Base-by-base conservation (phyloP, 2,797 vertebrate species). In the Danio albolineatus region DNA sequence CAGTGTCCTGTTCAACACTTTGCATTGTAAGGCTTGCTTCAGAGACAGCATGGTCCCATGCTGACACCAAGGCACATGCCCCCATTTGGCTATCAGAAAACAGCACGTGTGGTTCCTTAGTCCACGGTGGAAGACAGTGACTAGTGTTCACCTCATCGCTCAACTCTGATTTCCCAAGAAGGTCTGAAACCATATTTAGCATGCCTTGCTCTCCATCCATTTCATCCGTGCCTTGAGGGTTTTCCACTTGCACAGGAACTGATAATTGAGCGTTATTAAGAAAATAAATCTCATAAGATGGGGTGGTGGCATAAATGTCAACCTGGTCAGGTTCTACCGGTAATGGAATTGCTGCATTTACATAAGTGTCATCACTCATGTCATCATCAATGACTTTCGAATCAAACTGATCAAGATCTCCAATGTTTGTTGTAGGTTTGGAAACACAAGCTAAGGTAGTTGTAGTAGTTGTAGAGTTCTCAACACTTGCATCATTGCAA, bases 251-350 rank as follows among this genome's bases (percentile, higher is more conserved):
- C 9, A 19, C 41, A 0, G 72, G 49, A 41, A 43, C 83, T 4
- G 44, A 13, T 7, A 57, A 28, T 0, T 9, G n/a, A 1, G 73
- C 65, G 0, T n/a, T 71, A 46, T 66, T 2, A 13, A 72, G 69
- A 51, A 85, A 67, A 86, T 92, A 90, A 10, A 94, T 93, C 85
- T 92, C 87, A 0, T 93, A 94, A 0, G 93, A 95, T 0, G 92
- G 93, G 1, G 86, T 92, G 0, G 91, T 92, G 72, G 94, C 92
- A 0, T 90, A 83, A 7, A 82, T 46, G 5, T 94, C 92, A 0
- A 94, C 86, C 87, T 94, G 93, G 76, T 79, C 85, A 0, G 91
- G 89, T 76, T 94, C 93, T 46, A 92, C 79, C 4, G 77, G 75
- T 16, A 81, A 62, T 1, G 79, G 73, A 59, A 81, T 82, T 44